phyloP scores from a whole-genome alignment of 2,888 invertebrate genomes.

The Fragum fragum region DNA sequence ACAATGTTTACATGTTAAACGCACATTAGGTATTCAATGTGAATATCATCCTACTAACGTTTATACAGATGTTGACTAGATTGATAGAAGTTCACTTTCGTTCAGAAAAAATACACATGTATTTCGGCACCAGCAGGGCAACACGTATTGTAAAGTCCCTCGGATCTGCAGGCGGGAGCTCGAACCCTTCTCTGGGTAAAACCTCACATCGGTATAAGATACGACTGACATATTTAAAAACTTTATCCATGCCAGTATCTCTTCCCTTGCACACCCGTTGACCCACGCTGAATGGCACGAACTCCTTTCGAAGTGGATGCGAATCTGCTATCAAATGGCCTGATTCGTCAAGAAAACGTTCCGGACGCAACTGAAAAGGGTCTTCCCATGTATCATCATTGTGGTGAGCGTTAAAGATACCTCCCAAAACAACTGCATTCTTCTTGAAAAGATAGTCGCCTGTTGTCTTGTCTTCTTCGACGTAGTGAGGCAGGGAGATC shows the following conservation, averaged over 20 bases:
- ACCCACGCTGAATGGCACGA: not conserved
- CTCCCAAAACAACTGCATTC: not conserved
- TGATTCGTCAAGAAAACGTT: slow-evolving; percentile 6
- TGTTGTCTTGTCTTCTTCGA: not conserved
- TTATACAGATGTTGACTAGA: too few relatives aligned
- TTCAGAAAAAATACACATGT: not conserved
- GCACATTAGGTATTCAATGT: too few relatives aligned
- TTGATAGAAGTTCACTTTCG: not conserved
- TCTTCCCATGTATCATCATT: not conserved
- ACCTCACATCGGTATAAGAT: not conserved
- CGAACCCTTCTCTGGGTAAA: not conserved
- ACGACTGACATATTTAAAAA: not conserved
- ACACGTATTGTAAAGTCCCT: not conserved
- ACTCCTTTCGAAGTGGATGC: not conserved
- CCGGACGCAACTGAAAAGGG: not conserved
- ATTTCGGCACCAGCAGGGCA: not conserved
- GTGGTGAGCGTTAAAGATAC: slow-evolving; percentile 1
- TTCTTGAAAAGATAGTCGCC: slow-evolving; percentile 8
- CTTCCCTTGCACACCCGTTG: not conserved
- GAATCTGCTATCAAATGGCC: not conserved
- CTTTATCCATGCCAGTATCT: slow-evolving; percentile 4
- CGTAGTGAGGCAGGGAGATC: not conserved
- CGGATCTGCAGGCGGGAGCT: not conserved
- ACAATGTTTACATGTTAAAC: too few relatives aligned
- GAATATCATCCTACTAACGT: not conserved